Evolutionary conservation across 2,888 invertebrate genomes (phyloP).

Genomic region (Chloroclysta siterata): DNA sequence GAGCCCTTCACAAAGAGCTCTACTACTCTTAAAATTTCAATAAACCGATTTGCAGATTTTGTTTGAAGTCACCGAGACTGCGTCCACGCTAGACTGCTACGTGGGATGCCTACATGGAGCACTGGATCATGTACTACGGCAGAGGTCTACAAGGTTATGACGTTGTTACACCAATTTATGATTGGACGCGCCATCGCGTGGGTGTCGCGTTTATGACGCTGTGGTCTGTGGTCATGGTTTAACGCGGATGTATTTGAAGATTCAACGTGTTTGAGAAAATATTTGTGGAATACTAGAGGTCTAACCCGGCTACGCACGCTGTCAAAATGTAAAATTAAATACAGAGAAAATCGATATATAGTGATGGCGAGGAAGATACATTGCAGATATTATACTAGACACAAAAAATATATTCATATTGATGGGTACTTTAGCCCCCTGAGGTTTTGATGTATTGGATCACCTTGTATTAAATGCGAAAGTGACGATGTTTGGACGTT

Average conservation of each 20-base stretch:
- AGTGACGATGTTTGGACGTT: no score
- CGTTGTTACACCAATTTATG: slow-evolving; percentile 63
- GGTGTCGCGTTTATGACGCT: slow-evolving; percentile 51
- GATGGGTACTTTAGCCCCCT: no score
- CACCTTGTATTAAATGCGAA: no score
- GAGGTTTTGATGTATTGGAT: no score
- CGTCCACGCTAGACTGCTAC: background rate
- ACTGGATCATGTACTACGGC: slow-evolving; percentile 22
- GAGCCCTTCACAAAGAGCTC: no score
- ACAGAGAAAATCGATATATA: no score
- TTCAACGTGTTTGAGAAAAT: slow-evolving; percentile 25
- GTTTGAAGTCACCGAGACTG: no score
- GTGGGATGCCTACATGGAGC: slow-evolving; percentile 2
- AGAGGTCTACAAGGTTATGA: slow-evolving; percentile 47
- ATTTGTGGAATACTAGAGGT: background rate
- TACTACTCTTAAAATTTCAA: no score
- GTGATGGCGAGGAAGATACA: no score
- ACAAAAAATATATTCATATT: no score
- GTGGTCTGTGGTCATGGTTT: slow-evolving; percentile 45
- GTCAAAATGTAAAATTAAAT: background rate
- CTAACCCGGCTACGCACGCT: background rate
- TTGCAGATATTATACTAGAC: no score
- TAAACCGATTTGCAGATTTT: no score
- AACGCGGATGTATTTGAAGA: slow-evolving; percentile 25
- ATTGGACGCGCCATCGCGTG: slow-evolving; percentile 60